Evolutionary conservation across 2,113 vertebrate genomes (phyloP).

Genomic region (Strix uralensis): DNA sequence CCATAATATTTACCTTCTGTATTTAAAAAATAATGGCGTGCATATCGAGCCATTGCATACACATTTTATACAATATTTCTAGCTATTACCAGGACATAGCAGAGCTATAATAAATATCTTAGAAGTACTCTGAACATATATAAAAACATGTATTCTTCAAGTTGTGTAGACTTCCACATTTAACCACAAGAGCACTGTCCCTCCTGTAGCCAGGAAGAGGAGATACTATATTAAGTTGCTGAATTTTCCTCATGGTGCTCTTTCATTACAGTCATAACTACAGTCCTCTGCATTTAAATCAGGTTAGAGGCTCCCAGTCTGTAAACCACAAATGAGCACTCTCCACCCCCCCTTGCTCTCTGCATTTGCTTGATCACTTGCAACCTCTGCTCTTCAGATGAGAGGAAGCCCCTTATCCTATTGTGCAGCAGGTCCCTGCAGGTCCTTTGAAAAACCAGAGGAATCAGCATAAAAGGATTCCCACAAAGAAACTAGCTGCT

Average conservation of each 20-base stretch:
- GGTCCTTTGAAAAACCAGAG: background rate
- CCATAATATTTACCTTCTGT: background rate
- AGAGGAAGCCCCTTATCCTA: background rate
- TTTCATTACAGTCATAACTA: background rate
- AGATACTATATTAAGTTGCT: background rate
- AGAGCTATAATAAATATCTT: background rate
- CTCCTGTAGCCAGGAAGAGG: background rate
- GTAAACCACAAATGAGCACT: background rate
- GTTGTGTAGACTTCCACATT: background rate
- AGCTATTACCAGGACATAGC: background rate
- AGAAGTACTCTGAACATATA: background rate
- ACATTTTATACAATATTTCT: background rate
- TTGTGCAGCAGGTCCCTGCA: background rate
- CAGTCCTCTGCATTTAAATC: background rate
- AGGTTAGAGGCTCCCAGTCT: background rate
- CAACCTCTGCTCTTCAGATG: background rate
- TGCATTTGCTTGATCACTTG: background rate
- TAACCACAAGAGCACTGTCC: background rate
- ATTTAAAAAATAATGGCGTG: background rate
- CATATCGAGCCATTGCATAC: background rate
- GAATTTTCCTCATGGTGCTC: background rate
- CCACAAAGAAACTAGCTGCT: background rate
- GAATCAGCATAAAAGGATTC: background rate
- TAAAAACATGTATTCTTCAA: background rate
- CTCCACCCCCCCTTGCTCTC: background rate